Evolutionary conservation across 2,797 vertebrate genomes (phyloP).

Genomic region (Pogoniulus pusillus): DNA sequence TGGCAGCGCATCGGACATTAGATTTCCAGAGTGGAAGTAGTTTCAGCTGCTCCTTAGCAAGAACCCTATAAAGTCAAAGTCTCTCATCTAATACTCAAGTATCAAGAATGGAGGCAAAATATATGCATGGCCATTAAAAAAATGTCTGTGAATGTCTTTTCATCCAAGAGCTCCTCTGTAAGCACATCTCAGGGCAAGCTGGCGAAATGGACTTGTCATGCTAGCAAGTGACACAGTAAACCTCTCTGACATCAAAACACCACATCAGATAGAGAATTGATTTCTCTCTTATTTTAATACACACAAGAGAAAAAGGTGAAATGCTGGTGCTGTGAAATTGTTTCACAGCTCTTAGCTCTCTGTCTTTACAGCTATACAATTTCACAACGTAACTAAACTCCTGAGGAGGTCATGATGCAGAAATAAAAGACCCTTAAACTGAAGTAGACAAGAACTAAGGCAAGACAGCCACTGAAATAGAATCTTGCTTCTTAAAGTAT

Average conservation of each 20-base stretch:
- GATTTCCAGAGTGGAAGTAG: not conserved
- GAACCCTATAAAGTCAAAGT: conserved; percentile 9
- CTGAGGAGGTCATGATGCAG: conserved; percentile 43
- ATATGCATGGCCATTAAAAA: not conserved
- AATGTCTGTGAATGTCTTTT: not conserved
- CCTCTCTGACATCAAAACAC: conserved; percentile 12
- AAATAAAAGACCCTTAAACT: conserved; percentile 60
- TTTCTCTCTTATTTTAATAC: conserved; percentile 14
- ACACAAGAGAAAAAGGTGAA: conserved; percentile 32
- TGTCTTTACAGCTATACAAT: conserved; percentile 53
- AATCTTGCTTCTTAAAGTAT: conserved; percentile 61
- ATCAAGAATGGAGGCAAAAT: not conserved
- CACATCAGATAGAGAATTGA: not conserved
- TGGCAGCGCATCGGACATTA: not conserved
- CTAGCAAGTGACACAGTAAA: conserved; percentile 49
- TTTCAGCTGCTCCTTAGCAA: conserved; percentile 36
- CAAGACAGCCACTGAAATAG: conserved; percentile 60
- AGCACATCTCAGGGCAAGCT: not conserved
- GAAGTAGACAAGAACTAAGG: conserved; percentile 51
- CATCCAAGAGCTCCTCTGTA: not conserved
- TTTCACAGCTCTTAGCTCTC: conserved; percentile 56
- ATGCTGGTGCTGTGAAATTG: conserved; percentile 48
- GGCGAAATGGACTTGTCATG: conserved; percentile 35
- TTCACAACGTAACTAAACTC: conserved; percentile 64
- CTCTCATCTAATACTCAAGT: conserved; percentile 24